phyloP scores from a whole-genome alignment of 2,113 vertebrate genomes.

The Eurypyga helias region DNA sequence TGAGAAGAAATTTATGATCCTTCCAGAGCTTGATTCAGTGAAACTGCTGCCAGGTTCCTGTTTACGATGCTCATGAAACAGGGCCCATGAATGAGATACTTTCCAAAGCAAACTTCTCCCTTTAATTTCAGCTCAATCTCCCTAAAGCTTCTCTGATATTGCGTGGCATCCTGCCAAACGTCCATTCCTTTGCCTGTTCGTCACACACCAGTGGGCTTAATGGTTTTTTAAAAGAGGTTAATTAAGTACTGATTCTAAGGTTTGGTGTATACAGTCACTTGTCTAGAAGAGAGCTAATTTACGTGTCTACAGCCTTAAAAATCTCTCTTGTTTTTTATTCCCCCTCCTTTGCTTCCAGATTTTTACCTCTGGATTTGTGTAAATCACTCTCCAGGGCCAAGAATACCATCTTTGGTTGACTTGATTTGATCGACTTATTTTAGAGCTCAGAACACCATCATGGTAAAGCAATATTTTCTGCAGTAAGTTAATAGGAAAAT shows the following conservation, averaged over 20 bases:
- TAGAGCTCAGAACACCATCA: background rate
- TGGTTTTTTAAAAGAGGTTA: constrained; percentile 5
- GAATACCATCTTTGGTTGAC: background rate
- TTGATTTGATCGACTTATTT: background rate
- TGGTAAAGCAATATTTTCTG: constrained; percentile 12
- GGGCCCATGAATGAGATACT: background rate
- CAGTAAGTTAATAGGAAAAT: constrained; percentile 30
- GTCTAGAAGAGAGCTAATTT: background rate
- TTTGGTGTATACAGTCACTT: background rate
- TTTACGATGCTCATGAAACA: background rate
- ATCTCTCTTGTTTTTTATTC: background rate
- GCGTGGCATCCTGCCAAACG: background rate
- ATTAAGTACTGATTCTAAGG: constrained; percentile 36
- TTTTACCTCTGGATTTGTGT: background rate
- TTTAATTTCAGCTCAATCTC: background rate
- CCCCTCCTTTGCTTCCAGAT: background rate
- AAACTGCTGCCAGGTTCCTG: background rate
- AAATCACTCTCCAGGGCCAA: constrained; percentile 14
- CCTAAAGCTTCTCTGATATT: background rate
- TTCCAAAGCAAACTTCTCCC: background rate
- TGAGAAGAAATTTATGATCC: background rate
- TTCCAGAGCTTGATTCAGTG: background rate
- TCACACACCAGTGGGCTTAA: background rate
- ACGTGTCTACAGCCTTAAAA: background rate
- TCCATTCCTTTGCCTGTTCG: background rate